phyloP scores from a whole-genome alignment of 92 coral and sea anemone species.

The Muricea muricata region DNA sequence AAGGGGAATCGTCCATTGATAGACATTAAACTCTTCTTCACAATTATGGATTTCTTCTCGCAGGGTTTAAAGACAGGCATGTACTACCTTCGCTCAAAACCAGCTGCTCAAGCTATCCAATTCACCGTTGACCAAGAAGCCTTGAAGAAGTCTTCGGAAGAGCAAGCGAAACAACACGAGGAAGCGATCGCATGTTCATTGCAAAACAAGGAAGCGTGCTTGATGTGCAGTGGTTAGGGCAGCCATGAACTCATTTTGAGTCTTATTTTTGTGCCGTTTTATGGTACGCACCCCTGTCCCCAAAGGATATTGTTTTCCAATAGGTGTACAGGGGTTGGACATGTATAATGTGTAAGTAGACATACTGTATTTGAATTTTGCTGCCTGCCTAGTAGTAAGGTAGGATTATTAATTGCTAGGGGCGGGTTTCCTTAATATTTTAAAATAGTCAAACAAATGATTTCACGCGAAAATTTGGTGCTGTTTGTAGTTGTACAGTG shows the following conservation, averaged over 20 bases:
- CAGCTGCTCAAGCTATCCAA: slow-evolving; percentile 97
- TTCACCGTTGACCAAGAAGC: slow-evolving; percentile 93
- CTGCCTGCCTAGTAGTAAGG: background rate
- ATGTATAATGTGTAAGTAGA: slow-evolving; percentile 5
- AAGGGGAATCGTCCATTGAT: no score
- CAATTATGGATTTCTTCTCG: no score
- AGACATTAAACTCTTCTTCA: no score
- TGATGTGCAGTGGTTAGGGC: slow-evolving; percentile 84
- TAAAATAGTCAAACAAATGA: background rate
- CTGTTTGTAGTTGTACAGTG: background rate
- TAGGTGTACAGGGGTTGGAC: background rate
- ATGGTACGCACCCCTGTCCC: background rate
- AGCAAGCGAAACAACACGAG: slow-evolving; percentile 40
- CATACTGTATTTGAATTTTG: slow-evolving; percentile 10
- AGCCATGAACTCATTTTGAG: background rate
- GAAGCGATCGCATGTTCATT: slow-evolving; percentile 78
- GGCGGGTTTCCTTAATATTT: slow-evolving; percentile 20
- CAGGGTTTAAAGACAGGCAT: slow-evolving; percentile 99
- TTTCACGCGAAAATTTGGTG: background rate
- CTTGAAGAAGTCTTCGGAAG: slow-evolving; percentile 63
- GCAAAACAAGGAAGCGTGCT: slow-evolving; percentile 83
- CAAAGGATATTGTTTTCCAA: background rate
- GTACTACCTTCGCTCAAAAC: slow-evolving; percentile 93
- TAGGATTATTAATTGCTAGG: background rate
- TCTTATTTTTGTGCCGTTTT: background rate